phyloP scores from a whole-genome alignment of 1,140 invertebrate species.

The Tachypleus tridentatus region DNA sequence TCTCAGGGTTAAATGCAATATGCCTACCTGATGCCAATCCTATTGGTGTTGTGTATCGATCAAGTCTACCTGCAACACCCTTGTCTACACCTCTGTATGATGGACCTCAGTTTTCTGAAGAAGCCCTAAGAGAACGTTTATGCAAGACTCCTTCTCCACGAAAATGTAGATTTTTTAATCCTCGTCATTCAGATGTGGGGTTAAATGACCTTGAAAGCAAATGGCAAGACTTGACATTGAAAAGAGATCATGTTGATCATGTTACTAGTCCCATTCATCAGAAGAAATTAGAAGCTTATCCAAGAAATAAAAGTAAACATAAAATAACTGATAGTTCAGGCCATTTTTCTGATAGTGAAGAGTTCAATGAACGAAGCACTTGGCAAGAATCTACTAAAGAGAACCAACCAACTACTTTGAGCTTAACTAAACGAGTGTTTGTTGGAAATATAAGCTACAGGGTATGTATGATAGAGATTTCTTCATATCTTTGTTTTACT shows the following conservation, averaged over 20 bases:
- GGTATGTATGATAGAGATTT: not conserved
- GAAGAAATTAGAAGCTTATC: too few species aligned
- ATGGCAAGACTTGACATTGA: constrained; percentile 3
- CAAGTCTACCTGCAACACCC: constrained; percentile 29
- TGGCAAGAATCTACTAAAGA: too few species aligned
- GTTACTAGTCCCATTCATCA: too few species aligned
- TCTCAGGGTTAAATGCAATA: constrained; percentile 29
- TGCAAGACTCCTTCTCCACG: constrained; percentile 28
- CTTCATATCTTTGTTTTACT: too few species aligned
- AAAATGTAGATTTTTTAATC: constrained; percentile 23
- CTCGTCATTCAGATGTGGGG: constrained; percentile 18
- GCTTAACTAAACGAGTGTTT: constrained; percentile 12
- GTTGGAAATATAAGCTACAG: constrained; percentile 20
- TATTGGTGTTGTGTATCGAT: constrained; percentile 27
- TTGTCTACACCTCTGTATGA: constrained; percentile 27
- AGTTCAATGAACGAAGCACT: too few species aligned
- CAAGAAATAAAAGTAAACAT: too few species aligned
- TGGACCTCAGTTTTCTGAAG: constrained; percentile 26
- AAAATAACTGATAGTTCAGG: too few species aligned
- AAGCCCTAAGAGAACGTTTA: constrained; percentile 23
- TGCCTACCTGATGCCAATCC: constrained; percentile 23
- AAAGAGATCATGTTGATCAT: too few species aligned
- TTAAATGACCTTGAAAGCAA: constrained; percentile 16
- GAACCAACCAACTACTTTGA: too few species aligned
- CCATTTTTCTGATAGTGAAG: too few species aligned